Conservation (phyloP, 2,113 vertebrate species). For the Mirounga angustirostris region DNA sequence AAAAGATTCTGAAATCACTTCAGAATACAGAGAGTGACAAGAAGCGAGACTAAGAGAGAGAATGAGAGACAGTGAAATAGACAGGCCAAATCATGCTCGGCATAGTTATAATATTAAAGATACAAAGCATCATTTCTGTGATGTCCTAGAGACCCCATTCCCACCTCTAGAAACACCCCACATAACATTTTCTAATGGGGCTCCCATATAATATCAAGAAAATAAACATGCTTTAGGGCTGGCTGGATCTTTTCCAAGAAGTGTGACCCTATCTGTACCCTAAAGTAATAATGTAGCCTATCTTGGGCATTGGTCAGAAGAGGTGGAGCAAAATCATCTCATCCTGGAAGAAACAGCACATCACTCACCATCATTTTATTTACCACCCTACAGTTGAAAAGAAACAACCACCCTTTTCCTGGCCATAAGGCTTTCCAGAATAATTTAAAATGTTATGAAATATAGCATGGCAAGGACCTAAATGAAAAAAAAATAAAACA, state of each 20-base stretch:
- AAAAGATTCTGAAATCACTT: constrained; percentile 56
- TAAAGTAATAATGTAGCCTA: not conserved
- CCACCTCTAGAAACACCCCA: not conserved
- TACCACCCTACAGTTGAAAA: not conserved
- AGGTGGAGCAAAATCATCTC: not conserved
- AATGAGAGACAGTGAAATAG: not conserved
- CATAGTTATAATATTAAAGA: not conserved
- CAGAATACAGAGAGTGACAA: not conserved
- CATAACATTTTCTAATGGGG: not conserved
- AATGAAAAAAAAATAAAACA: not conserved
- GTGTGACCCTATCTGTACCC: fast-evolving
- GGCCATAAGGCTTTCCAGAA: not conserved
- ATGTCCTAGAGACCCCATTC: not conserved
- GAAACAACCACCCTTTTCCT: not conserved
- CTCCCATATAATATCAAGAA: not conserved
- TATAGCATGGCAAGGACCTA: not conserved
- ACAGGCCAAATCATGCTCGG: not conserved
- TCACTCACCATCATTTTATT: not conserved
- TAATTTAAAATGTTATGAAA: constrained; percentile 26
- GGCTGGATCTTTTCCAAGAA: not conserved
- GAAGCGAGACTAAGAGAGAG: not conserved
- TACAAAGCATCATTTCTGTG: not conserved
- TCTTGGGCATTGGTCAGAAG: fast-evolving
- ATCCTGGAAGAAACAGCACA: not conserved
- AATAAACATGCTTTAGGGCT: not conserved